Base-by-base conservation (phyloP, 2,113 vertebrate species). In the Leuciscus idus region DNA sequence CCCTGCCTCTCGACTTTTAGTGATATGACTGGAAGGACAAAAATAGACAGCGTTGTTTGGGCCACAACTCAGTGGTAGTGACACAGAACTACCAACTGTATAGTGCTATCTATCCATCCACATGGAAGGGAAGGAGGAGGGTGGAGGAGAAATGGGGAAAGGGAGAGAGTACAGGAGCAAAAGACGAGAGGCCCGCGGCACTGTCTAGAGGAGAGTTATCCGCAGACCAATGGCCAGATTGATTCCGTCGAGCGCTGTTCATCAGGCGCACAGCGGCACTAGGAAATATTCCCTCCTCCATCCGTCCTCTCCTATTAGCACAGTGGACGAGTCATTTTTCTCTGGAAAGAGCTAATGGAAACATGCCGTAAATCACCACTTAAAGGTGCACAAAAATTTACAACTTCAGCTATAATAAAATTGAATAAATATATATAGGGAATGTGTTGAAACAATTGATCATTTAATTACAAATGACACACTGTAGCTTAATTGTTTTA, bases 181-280 rank as follows among this genome's bases (percentile, higher is more conserved):
- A 72, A 73, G 17, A 46, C 28, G 13, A 93, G 84, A 89, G 86
- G 90, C 68, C 68, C 33, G 33, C 6, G 91, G 92, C 91, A 46
- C 46, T 84, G 93, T 93, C 94, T 90, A 90, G 89, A 92, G 94
- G 93, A 95, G 94, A 94, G 95, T 96, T 95, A 95, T 95, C 94
- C 94, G 93, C 91, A 94, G 94, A 95, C 96, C 95, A 92, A 95
- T 96, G 91, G 79, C 87, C 90, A 94, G 94, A 96, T 92, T 93
- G 95, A 96, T 95, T 94, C 88, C 86, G 90, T 93, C 91, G 92
- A 91, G 91, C 55, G 73, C 91, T 88, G 91, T 95, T 95, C 92
- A 93, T 95, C 94, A 95, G 94, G 91, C 90, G 81, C 61, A 86
- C 70, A 84, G 87, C 74, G 46, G 84, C 90, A 83, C 84, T 83